phyloP scores from a whole-genome alignment of 2,888 invertebrate genomes.

The Dendrolimus pini region DNA sequence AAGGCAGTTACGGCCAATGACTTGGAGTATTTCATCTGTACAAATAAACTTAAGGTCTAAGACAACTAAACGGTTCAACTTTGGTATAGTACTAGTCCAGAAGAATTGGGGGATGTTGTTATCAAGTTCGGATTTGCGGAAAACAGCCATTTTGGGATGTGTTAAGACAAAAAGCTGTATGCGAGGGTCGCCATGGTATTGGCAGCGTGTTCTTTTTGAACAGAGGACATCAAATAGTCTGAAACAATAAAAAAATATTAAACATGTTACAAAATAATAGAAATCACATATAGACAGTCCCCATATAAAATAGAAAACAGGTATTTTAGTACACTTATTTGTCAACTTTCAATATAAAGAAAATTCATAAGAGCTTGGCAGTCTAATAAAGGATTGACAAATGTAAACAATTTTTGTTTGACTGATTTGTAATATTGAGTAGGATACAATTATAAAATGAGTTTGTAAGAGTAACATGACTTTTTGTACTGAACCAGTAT shows the following conservation, averaged over 20 bases:
- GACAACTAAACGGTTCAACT: conserved; percentile 50
- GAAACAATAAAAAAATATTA: conserved; percentile 30
- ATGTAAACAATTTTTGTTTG: not conserved
- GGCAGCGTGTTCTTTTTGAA: conserved; percentile 60
- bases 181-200: conserved; percentile 59
- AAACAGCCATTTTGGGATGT: conserved; percentile 62
- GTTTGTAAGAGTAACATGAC: too few relatives aligned
- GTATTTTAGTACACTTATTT: not conserved
- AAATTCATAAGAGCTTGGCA: not conserved
- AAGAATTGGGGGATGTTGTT: conserved; percentile 57
- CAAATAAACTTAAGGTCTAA: conserved; percentile 70
- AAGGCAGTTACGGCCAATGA: conserved; percentile 51
- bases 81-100: conserved; percentile 56
- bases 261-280: not conserved
- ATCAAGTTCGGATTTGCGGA: conserved; percentile 66
- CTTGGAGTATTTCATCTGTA: conserved; percentile 67
- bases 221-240: conserved; percentile 73
- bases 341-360: not conserved
- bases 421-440: not conserved
- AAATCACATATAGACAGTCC: not conserved
- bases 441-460: too few relatives aligned
- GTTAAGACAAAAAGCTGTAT: conserved; percentile 58
- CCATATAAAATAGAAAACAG: too few relatives aligned
- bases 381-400: not conserved
- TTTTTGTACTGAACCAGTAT: too few relatives aligned